Evolutionary conservation across 1,140 invertebrate species (phyloP), one percentile per base, ranked within the genome.

Genomic region (Lucilia sericata): DNA sequence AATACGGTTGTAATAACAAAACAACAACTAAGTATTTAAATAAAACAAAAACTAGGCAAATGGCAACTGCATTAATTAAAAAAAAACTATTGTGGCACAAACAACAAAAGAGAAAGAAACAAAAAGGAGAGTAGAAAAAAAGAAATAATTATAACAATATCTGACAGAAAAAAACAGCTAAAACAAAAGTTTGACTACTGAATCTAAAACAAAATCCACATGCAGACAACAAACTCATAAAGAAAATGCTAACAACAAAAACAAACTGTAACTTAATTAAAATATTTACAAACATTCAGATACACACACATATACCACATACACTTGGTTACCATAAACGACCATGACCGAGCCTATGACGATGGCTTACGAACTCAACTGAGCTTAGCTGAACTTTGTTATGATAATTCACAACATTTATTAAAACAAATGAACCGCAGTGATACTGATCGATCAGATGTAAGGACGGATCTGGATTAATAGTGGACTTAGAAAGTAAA

Each of bases 31-130:
- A 30, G 25, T 30, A 30, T 30, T 30, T 30, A 30, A 60, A 60
- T n/a, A 60, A 60, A 60, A 70, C 51, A 55, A 13, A 55, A 13
- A 55, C 51, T 17, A 55, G 9, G 21, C 65, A 70, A 70, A 70
- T 21, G 65, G n/a, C 65, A 70, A 70, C 65, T 70, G 65, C 65
- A 70, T 70, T 70, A 70, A 70, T 70, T 70, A 70, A 70, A 30
- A 30, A n/a, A 30, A 30, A 70, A 70, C 51, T 55, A 55, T 55
- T 55, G 51, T 55, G 51, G 51, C 12, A 70, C 65, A 70, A 70
- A 25, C 3, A 42, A 42, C 42, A 60, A 60, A 60, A 60, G 36
- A 36, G 36, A 36, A 36, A 42, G 42, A 42, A 42, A 42, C 42
- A 42, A 42, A 42, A 42, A 42, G 42, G 42, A 42, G 42, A 42